Evolutionary conservation across 2,888 invertebrate genomes (phyloP).

Genomic region (Oscheius sp.): DNA sequence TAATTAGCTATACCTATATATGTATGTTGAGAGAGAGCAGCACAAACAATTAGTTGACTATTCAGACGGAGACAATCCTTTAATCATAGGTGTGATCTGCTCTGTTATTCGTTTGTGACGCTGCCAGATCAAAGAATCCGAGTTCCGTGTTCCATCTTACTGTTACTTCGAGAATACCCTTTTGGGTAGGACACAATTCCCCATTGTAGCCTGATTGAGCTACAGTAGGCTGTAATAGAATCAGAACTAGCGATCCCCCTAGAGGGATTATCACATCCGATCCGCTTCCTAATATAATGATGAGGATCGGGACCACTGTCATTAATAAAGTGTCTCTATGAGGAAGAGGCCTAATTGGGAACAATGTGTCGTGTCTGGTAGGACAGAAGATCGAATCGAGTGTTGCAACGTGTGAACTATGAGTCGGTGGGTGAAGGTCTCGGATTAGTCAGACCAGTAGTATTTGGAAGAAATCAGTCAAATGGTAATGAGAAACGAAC

Average conservation of each 20-base stretch:
- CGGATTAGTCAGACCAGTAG: too few species aligned
- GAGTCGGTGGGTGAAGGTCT: too few species aligned
- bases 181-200: constrained; percentile 28
- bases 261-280: constrained; percentile 21
- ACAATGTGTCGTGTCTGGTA: not conserved
- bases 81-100: not conserved
- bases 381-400: not conserved
- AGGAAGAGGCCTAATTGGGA: not conserved
- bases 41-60: constrained; percentile 21
- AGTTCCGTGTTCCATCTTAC: not conserved
- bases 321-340: too few species aligned
- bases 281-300: constrained; percentile 1
- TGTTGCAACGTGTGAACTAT: not conserved
- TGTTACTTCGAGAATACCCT: constrained; percentile 5
- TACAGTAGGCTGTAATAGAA: constrained; percentile 38
- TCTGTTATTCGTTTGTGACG: not conserved
- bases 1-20: constrained; percentile 11
- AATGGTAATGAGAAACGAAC: too few species aligned
- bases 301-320: constrained; percentile 1
- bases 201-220: constrained; percentile 34
- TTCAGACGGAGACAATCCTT: constrained; percentile 1
- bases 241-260: constrained; percentile 8
- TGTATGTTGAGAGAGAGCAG: not conserved
- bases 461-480: too few species aligned
- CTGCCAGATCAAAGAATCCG: not conserved